phyloP scores from a whole-genome alignment of 2,113 vertebrate genomes.

The Myrmecobius fasciatus region DNA sequence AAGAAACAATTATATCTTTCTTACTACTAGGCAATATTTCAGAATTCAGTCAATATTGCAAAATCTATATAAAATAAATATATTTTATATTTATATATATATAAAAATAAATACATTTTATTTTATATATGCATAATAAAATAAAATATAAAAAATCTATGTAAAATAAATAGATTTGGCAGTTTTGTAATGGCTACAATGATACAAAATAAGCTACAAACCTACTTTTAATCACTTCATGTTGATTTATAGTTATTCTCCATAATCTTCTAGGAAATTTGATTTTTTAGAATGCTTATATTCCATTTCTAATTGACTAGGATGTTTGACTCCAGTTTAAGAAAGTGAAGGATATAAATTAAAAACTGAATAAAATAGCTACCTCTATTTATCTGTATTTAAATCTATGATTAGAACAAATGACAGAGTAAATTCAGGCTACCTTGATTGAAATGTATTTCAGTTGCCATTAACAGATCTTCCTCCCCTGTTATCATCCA shows the following conservation, averaged over 20 bases:
- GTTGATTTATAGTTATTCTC: constrained; percentile 42
- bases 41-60: constrained; percentile 18
- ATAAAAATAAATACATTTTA: no score
- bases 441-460: constrained; percentile 49
- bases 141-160: no score
- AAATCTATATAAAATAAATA: constrained; percentile 54
- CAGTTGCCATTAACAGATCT: constrained; percentile 56
- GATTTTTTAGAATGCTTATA: constrained; percentile 58
- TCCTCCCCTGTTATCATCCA: constrained; percentile 57
- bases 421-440: constrained; percentile 52
- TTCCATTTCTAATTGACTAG: constrained; percentile 74
- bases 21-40: constrained; percentile 26
- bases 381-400: constrained; percentile 61
- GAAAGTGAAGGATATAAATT: constrained; percentile 58
- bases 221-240: neutral
- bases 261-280: constrained; percentile 18
- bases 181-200: constrained; percentile 6
- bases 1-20: constrained; percentile 31
- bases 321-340: constrained; percentile 67
- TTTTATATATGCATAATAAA: no score
- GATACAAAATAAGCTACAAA: constrained; percentile 16
- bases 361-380: constrained; percentile 67
- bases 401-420: constrained; percentile 52
- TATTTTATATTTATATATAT: no score
- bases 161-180: constrained; percentile 49